Conservation (phyloP, 37 sponge, comb jelly and placozoan species). For the Theonella swinhoei region DNA sequence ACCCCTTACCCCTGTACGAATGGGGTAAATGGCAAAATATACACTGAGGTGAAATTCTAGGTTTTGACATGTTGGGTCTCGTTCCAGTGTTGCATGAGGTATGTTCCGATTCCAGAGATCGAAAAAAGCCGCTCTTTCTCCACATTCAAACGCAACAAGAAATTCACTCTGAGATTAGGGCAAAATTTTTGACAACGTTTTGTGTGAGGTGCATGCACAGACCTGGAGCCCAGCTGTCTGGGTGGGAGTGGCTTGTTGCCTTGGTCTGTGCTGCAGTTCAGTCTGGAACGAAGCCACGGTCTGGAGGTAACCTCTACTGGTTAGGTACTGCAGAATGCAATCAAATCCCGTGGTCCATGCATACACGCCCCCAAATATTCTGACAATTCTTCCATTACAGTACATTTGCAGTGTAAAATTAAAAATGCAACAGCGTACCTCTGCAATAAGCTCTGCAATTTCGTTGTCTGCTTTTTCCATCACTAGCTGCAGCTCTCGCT, state of each 20-base stretch:
- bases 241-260: background rate
- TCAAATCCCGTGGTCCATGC: too few species aligned
- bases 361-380: background rate
- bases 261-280: constrained; percentile 1
- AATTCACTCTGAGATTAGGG: constrained; percentile 47
- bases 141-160: constrained; percentile 61
- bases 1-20: constrained; percentile 30
- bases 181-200: too few species aligned
- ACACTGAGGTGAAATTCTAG: constrained; percentile 67
- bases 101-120: constrained; percentile 53
- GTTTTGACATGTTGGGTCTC: constrained; percentile 34
- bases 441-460: constrained; percentile 17
- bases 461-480: constrained; percentile 21
- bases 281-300: constrained; percentile 37
- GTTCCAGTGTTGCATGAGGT: background rate
- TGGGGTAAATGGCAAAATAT: constrained; percentile 73
- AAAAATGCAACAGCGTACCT: too few species aligned
- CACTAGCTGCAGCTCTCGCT: background rate
- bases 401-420: too few species aligned
- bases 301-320: constrained; percentile 6
- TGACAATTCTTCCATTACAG: too few species aligned
- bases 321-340: constrained; percentile 25
- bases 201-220: too few species aligned
- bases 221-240: constrained; percentile 17
- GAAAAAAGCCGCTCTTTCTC: constrained; percentile 69